Evolutionary conservation across 2,113 vertebrate genomes (phyloP), one percentile per base, ranked within the genome.

Genomic region (Salvelinus sp.): DNA sequence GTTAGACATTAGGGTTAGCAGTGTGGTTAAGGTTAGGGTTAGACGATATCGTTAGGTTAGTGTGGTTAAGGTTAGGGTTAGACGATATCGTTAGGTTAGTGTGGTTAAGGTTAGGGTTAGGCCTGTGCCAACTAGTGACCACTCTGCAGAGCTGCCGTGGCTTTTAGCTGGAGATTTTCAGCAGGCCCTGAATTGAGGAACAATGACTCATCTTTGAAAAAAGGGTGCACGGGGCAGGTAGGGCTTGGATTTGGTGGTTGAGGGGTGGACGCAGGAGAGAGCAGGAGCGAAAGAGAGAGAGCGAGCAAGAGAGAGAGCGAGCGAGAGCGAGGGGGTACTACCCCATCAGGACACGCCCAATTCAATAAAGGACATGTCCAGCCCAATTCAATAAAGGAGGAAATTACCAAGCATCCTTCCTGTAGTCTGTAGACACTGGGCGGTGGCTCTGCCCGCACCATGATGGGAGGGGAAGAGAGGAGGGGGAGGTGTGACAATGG

Each of bases 301-400:
- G 64, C 23, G 23, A 23, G 23, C 23, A 23, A 14, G 10, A 3
- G 27, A 30, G 28, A 18, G 64, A 18, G 27, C 6, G 64, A 66
- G 4, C n/a, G 72, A 76, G 70, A 63, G 66, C 58, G 6, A 33
- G 70, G 62, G 28, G 3, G 6, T 14, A 6, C 67, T 18, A 70
- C 71, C 73, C 72, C 28, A 73, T 73, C 69, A 72, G 76, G 70
- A 84, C 73, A 60, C 68, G 67, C 82, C 85, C 89, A 92, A 93
- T 93, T 92, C 85, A 93, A 93, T 93, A 94, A 93, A 85, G 79
- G 88, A 91, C 79, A 72, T 69, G 79, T 88, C 87, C 81, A 60
- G 85, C 82, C 85, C 89, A 92, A 93, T 93, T 92, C 85, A 93
- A 93, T 93, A 94, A 93, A 85, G 79, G 88, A 91, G 93, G 93